A percentile compares a stretch with the other conserved stretches of the same genome.
phyloP scores from a whole-genome alignment of 1,140 invertebrate species.

The Phortica variegata region DNA sequence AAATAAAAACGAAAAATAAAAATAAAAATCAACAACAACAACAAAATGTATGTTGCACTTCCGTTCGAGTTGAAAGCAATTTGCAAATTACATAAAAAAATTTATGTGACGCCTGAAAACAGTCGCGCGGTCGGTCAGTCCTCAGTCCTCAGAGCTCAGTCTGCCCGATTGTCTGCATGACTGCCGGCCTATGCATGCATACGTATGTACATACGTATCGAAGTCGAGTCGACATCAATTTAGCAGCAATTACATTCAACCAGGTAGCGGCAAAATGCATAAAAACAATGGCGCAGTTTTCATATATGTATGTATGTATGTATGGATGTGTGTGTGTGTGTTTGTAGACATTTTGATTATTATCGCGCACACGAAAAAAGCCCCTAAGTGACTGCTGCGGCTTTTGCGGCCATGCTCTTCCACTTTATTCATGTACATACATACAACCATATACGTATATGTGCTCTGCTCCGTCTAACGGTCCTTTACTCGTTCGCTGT shows the following conservation, averaged over 20 bases:
- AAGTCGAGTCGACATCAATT: constrained; percentile 31
- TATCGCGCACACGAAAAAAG: constrained; percentile 31
- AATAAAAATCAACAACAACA: constrained; percentile 22
- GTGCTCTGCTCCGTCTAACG: not conserved
- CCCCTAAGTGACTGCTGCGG: constrained; percentile 40
- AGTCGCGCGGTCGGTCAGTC: too few relatives aligned
- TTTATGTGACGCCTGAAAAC: constrained; percentile 19
- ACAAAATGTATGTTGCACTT: constrained; percentile 3
- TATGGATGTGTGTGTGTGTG: too few relatives aligned
- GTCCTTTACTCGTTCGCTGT: too few relatives aligned
- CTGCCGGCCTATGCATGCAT: too few relatives aligned
- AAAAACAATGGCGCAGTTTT: constrained; percentile 43
- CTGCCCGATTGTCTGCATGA: too few relatives aligned
- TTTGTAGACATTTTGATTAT: constrained; percentile 42
- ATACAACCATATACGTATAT: constrained; percentile 9
- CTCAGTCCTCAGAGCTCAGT: too few relatives aligned
- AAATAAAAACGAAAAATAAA: not conserved
- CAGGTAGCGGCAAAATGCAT: constrained; percentile 14
- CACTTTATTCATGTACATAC: constrained; percentile 13
- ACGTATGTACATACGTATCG: too few relatives aligned
- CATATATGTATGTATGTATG: too few relatives aligned
- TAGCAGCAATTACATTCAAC: constrained; percentile 39
- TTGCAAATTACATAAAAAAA: constrained; percentile 48
- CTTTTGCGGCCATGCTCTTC: constrained; percentile 37
- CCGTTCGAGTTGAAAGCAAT: constrained; percentile 35